Base-by-base conservation (phyloP, 35 echinoderm and acorn worm species). In the Diadema setosum region DNA sequence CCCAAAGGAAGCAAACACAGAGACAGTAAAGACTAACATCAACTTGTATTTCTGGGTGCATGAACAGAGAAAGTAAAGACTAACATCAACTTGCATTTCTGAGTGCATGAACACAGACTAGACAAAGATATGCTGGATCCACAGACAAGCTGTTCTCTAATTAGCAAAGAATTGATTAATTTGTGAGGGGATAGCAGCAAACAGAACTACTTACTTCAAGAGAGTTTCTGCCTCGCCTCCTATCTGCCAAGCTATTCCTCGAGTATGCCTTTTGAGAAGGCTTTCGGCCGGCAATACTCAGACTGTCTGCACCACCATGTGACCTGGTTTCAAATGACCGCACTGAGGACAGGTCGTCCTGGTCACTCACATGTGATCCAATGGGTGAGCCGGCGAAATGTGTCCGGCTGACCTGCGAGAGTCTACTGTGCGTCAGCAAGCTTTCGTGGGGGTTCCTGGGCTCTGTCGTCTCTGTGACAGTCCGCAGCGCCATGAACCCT, bases 321-420 rank as follows among this genome's bases (percentile, higher is more conserved):
- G 31, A 46, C 69, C 81, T 87, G 41, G 63, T 87, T 6, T 96
- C 94, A 5, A 88, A 49, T 16, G 84, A 85, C 18, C 46, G 48
- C 32, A 92, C 80, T 17, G 94, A 96, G 31, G 57, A 81, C 27
- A 82, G 63, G 33, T 96, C 94, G 26, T 96, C 94, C 63, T 87
- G 39, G 46, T 96, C 80, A 75, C 90, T 91, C 48, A 88, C 24
- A 29, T 88, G 37, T 26, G 78, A 86, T 20, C 30, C 61, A 39
- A 74, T 44, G 25, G 82, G 57, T 1, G 86, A 84, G 39, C 31
- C 63, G 4, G 55, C 49, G 34, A 45, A 82, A 42, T 76, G 58
- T 55, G 83, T 46, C 57, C 93, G 57, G 58, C 82, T 89, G 25
- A 84, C 80, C 46, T 83, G 65, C 39, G 94, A 87, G 5, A 96